Evolutionary conservation across 2,113 vertebrate species (phyloP).

Genomic region (Pimephales promelas): DNA sequence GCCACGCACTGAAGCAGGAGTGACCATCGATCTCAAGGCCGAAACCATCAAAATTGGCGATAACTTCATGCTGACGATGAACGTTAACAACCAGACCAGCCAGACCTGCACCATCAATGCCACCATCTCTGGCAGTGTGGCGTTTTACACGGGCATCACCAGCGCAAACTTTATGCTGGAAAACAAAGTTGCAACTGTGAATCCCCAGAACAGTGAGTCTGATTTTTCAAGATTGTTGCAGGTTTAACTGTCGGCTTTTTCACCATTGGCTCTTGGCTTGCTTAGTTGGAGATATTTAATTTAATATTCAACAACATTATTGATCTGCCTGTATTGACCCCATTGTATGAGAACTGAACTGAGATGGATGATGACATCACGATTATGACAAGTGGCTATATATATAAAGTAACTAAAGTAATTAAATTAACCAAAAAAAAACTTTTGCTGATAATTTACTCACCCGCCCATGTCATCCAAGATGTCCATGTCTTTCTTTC

Average conservation of each 20-base stretch:
- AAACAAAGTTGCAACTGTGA: constrained; percentile 10
- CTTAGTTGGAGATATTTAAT: too few species aligned
- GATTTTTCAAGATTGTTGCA: neutral
- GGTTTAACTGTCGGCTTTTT: neutral
- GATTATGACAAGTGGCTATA: too few species aligned
- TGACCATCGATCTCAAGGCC: constrained; percentile 72
- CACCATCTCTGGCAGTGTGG: constrained; percentile 71
- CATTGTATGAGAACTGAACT: too few species aligned
- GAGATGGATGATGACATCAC: too few species aligned
- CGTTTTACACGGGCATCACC: constrained; percentile 85
- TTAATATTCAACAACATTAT: too few species aligned
- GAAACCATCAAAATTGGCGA: constrained; percentile 70
- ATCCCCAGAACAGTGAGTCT: constrained; percentile 55
- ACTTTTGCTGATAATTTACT: too few species aligned
- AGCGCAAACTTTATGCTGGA: constrained; percentile 72
- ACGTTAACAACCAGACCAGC: constrained; percentile 74
- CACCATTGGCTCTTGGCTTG: too few species aligned
- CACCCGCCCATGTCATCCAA: too few species aligned
- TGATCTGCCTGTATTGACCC: too few species aligned
- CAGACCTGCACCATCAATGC: constrained; percentile 56
- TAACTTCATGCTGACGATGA: constrained; percentile 77
- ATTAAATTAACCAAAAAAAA: too few species aligned
- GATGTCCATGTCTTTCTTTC: too few species aligned
- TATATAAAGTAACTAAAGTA: too few species aligned
- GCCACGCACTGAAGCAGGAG: constrained; percentile 15